phyloP scores from a whole-genome alignment of 2,888 invertebrate species.

The Diploptera punctata region DNA sequence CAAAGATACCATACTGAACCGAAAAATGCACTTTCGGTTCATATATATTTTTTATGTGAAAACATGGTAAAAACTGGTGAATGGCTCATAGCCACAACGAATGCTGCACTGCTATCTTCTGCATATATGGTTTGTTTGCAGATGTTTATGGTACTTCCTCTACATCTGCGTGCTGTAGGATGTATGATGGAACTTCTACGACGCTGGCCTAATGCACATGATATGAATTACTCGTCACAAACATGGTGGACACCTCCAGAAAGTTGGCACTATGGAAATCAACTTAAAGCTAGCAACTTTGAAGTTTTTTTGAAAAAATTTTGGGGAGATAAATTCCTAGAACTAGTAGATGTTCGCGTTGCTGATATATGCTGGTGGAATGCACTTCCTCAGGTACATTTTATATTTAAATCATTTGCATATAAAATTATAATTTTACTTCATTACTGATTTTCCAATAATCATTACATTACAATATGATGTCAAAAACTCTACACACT shows the following conservation, averaged over 20 bases:
- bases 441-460: too few relatives aligned
- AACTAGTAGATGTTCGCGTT: not conserved
- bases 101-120: too few relatives aligned
- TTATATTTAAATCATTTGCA: too few relatives aligned
- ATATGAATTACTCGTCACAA: not conserved
- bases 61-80: too few relatives aligned
- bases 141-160: not conserved
- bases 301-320: not conserved
- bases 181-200: not conserved
- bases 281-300: not conserved
- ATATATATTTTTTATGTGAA: too few relatives aligned
- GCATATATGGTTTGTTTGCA: not conserved
- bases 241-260: not conserved
- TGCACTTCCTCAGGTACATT: not conserved
- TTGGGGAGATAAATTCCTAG: not conserved
- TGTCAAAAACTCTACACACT: too few relatives aligned
- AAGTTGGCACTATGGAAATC: not conserved
- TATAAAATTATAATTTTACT: too few relatives aligned
- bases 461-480: too few relatives aligned
- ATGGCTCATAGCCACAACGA: too few relatives aligned
- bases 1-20: too few relatives aligned
- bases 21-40: too few relatives aligned
- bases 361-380: slow-evolving; percentile 7
- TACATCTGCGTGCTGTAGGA: not conserved
- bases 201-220: not conserved